Evolutionary conservation across 2,113 vertebrate species (phyloP), one percentile per base, ranked within the genome.

Genomic region (Conger conger): DNA sequence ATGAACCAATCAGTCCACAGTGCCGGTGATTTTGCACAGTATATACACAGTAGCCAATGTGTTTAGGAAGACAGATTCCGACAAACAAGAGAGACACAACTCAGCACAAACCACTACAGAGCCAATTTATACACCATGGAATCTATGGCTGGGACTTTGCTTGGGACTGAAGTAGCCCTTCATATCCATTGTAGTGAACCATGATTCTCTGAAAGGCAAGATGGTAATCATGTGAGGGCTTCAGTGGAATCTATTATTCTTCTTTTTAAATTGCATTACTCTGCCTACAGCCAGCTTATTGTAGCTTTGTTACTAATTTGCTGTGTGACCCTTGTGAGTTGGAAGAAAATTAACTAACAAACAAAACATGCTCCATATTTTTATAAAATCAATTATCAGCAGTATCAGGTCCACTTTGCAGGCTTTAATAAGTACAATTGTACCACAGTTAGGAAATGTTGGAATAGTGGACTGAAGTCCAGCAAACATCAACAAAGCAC

Each of bases 61-160:
- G 60, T 83, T 76, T 83, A 83, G 42, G 60, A 81, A 23, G 30
- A 53, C 40, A 84, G 40, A 85, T 80, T 73, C 53, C 57, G 27
- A 36, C 20, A 27, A 63, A 23, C 57, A 63, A 63, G 57, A 63
- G 45, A 50, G 45, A 50, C 45, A 50, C 45, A 50, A 8, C 78
- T 7, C 82, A 78, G 40, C 76, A 73, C 53, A 76, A 76, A 85
- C 40, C 38, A 63, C 11, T 16, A 54, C 35, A 63, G 27, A 80
- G 17, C 53, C 8, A 13, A 53, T 82, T 81, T 82, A 11, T 77
- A 54, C 63, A 23, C 13, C 36, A 53, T 82, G 80, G 35, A 81
- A 60, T 73, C 17, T 2, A 37, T 42, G 6, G 4, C 84, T 40
- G 57, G 13, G 27, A 11, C 37, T 63, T 17, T 57, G 13, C 30